These are phyloP conservation scores for Pheosia tremula DNA, from an alignment of 2,888 invertebrate genomes.

Conservation along the genomic window DNA sequence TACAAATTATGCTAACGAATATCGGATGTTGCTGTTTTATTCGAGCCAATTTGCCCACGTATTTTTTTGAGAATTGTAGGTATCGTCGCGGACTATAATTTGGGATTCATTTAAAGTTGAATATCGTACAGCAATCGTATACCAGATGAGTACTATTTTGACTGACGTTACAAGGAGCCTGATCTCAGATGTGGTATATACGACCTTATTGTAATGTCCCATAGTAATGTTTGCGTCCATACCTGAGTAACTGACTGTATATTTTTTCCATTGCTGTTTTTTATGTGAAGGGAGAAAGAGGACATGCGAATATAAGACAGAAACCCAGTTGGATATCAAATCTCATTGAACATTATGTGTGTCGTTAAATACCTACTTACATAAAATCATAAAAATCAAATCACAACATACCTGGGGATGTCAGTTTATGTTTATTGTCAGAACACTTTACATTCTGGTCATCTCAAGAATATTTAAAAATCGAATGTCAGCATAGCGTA, in stretches of 20 bases:
- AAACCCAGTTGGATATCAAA: background rate
- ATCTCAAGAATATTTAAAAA: background rate
- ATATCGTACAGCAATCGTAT: too few relatives aligned
- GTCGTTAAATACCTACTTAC: background rate
- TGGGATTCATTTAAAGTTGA: too few relatives aligned
- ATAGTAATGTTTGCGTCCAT: too few relatives aligned
- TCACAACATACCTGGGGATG: background rate
- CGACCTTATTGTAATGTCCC: too few relatives aligned
- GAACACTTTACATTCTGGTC: background rate
- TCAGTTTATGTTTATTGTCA: background rate
- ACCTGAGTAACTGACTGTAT: too few relatives aligned
- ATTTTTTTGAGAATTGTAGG: background rate
- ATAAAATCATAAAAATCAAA: background rate
- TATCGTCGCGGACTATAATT: background rate
- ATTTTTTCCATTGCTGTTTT: too few relatives aligned
- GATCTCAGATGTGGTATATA: too few relatives aligned
- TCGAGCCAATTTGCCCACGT: conserved; percentile 15
- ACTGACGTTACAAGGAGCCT: too few relatives aligned
- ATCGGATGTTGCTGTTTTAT: conserved; percentile 38
- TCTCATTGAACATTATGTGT: background rate
- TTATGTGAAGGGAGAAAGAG: too few relatives aligned
- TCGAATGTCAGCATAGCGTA: too few relatives aligned
- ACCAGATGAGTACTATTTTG: too few relatives aligned
- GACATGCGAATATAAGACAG: background rate
- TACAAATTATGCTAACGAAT: conserved; percentile 58